Conservation (phyloP, 2,888 invertebrate species). For the Thymelicus lineola region DNA sequence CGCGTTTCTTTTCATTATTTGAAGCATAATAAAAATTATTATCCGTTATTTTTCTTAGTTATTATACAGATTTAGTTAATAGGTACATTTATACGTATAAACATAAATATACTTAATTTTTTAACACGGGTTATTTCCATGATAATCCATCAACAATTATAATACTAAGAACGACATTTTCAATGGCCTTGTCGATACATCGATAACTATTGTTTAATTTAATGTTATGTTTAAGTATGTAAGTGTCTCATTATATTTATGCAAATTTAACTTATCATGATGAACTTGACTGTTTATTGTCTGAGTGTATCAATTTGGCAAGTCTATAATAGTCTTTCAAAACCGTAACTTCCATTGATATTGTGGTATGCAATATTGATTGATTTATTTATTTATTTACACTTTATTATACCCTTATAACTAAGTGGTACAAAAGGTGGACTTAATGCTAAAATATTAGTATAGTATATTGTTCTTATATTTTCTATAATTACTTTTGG, state of each 20-base stretch:
- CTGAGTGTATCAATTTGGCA: slow-evolving; percentile 52
- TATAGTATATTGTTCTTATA: slow-evolving; percentile 32
- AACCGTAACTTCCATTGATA: slow-evolving; percentile 33
- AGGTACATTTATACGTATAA: too few relatives aligned
- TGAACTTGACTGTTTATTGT: slow-evolving; percentile 59
- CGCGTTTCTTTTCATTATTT: too few relatives aligned
- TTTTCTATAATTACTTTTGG: neutral
- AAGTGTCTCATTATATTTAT: slow-evolving; percentile 57
- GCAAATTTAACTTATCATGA: slow-evolving; percentile 60
- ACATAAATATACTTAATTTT: neutral
- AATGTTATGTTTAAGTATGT: slow-evolving; percentile 49
- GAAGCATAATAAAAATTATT: too few relatives aligned
- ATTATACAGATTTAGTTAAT: too few relatives aligned
- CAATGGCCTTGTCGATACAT: slow-evolving; percentile 49
- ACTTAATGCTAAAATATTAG: too few relatives aligned
- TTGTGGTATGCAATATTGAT: slow-evolving; percentile 30
- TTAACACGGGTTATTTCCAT: slow-evolving; percentile 4
- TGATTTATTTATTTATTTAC: too few relatives aligned
- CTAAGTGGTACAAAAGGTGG: too few relatives aligned
- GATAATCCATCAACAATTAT: slow-evolving; percentile 26
- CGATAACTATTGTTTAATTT: slow-evolving; percentile 50
- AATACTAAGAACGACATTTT: slow-evolving; percentile 34
- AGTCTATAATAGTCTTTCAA: slow-evolving; percentile 42
- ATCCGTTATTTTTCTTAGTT: too few relatives aligned
- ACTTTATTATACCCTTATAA: too few relatives aligned